These are phyloP conservation scores for Chloroceryle aenea DNA, from an alignment of 2,113 vertebrate species.

Conservation along the genomic window DNA sequence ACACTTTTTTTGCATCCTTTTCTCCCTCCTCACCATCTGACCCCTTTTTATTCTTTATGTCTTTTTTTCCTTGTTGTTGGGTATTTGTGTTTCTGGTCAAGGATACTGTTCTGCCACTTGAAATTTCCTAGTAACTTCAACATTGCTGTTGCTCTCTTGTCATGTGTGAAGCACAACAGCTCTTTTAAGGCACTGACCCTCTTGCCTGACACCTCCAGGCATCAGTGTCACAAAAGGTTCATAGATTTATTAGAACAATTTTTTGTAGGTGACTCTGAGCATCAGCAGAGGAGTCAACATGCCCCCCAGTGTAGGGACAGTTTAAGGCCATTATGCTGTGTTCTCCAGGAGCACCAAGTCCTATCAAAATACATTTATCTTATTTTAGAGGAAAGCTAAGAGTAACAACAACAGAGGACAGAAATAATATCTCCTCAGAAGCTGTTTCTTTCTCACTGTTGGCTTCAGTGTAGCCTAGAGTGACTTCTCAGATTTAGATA, in stretches of 20 bases:
- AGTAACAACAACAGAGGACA: background rate
- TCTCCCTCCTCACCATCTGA: background rate
- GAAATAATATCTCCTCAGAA: background rate
- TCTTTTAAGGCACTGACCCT: background rate
- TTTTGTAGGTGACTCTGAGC: background rate
- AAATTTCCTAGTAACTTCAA: background rate
- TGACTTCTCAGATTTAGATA: background rate
- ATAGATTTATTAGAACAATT: background rate
- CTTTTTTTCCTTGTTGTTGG: background rate
- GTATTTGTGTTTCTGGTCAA: constrained; percentile 9
- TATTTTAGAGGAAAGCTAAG: background rate
- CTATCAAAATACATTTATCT: background rate
- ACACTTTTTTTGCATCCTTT: background rate
- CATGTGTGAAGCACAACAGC: background rate
- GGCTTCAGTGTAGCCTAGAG: background rate
- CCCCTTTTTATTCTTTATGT: background rate
- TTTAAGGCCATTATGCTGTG: background rate
- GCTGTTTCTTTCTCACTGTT: background rate
- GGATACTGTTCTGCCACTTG: background rate
- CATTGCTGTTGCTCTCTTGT: background rate
- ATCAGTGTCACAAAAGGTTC: background rate
- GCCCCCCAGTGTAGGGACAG: too few relatives aligned
- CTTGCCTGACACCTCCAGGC: background rate
- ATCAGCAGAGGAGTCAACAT: background rate
- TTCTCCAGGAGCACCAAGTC: background rate